Conservation (phyloP, 2,797 vertebrate species). For the Momotus momota region DNA sequence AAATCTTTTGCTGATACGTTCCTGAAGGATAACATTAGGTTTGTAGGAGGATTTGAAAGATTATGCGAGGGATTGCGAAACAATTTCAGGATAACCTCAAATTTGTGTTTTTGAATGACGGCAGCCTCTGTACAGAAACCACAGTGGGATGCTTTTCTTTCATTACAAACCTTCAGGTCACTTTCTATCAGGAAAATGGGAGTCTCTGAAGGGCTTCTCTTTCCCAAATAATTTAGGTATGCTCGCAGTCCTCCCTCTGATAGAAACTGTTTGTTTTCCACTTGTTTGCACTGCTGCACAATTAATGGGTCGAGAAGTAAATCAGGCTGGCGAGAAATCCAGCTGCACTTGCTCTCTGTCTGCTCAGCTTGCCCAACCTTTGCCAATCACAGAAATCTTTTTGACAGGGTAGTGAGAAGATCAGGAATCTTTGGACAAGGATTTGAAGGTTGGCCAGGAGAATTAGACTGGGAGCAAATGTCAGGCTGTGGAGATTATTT, state of each 20-base stretch:
- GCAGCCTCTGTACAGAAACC: not conserved
- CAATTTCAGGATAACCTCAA: slow-evolving; percentile 19
- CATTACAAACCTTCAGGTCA: not conserved
- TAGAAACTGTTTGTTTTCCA: not conserved
- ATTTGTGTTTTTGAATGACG: not conserved
- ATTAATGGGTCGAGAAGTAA: not conserved
- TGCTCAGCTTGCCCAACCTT: not conserved
- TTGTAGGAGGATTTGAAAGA: slow-evolving; percentile 18
- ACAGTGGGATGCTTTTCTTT: not conserved
- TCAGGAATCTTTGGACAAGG: slow-evolving; percentile 7
- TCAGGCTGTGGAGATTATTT: not conserved
- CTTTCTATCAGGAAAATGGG: not conserved
- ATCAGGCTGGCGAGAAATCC: rapidly evolving
- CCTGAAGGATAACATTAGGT: not conserved
- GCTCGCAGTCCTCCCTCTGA: not conserved
- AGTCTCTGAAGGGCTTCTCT: not conserved
- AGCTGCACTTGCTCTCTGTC: not conserved
- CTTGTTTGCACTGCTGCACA: slow-evolving; percentile 4
- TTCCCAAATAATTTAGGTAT: not conserved
- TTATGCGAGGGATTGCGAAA: not conserved
- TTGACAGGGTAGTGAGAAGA: not conserved
- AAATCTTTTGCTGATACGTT: not conserved
- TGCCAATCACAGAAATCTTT: not conserved
- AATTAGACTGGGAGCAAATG: not conserved
- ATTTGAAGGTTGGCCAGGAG: not conserved